Evolutionary conservation across 2,113 vertebrate species (phyloP).

Genomic region (Peromyscus maniculatus): DNA sequence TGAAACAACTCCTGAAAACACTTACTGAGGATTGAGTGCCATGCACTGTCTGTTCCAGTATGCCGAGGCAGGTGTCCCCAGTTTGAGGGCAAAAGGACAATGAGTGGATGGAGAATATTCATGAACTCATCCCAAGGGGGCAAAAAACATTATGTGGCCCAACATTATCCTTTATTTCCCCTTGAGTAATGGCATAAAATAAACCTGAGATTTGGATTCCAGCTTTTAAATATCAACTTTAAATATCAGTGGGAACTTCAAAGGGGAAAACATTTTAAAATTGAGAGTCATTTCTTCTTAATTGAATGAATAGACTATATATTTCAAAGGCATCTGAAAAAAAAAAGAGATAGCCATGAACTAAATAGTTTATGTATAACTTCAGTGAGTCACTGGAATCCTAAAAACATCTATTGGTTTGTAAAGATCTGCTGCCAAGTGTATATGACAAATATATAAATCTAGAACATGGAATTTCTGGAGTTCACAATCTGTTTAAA

Average conservation of each 20-base stretch:
- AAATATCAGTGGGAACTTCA: background rate
- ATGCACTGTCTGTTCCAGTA: background rate
- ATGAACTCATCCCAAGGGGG: background rate
- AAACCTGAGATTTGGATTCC: background rate
- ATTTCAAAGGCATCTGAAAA: conserved; percentile 42
- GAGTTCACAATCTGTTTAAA: background rate
- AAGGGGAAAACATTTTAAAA: background rate
- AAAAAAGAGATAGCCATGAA: background rate
- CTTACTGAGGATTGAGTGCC: background rate
- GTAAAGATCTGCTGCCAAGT: background rate
- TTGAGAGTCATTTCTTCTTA: background rate
- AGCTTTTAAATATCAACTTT: background rate
- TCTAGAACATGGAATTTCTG: background rate
- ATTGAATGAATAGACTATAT: background rate
- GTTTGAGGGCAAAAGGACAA: background rate
- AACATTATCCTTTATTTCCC: background rate
- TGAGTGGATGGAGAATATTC: background rate
- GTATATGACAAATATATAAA: background rate
- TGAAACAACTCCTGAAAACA: background rate
- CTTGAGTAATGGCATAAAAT: background rate
- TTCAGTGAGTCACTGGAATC: background rate
- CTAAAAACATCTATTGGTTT: background rate
- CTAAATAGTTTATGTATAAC: background rate
- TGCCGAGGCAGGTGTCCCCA: background rate
- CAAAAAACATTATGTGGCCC: too few species aligned